phyloP scores from a whole-genome alignment of 2,797 vertebrate genomes.

The Rhinophrynus dorsalis region DNA sequence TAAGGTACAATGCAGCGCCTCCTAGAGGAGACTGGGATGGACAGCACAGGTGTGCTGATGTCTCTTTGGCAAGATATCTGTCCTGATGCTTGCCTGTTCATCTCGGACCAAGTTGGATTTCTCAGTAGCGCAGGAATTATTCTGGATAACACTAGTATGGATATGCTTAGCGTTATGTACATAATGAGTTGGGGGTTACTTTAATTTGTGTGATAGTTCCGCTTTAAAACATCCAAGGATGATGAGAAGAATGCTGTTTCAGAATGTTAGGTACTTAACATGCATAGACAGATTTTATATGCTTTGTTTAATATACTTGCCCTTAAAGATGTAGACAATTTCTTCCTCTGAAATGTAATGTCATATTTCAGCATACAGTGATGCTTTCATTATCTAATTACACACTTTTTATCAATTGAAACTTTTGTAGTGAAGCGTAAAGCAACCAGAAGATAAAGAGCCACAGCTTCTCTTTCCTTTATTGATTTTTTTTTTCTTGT shows the following conservation, averaged over 20 bases:
- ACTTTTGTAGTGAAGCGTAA: constrained; percentile 31
- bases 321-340: neutral
- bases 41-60: too few species aligned
- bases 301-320: neutral
- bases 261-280: neutral
- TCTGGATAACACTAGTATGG: too few species aligned
- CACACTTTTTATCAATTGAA: constrained; percentile 25
- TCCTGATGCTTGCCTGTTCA: too few species aligned
- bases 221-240: neutral
- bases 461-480: constrained; percentile 16
- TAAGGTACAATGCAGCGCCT: too few species aligned
- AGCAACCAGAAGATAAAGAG: constrained; percentile 28
- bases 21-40: too few species aligned
- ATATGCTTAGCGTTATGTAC: too few species aligned
- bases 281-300: neutral
- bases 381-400: constrained; percentile 27
- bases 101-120: too few species aligned
- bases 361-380: constrained; percentile 15
- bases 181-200: too few species aligned
- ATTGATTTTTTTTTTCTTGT: constrained; percentile 46
- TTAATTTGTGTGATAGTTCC: too few species aligned
- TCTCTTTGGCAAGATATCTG: too few species aligned
- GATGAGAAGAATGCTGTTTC: neutral
- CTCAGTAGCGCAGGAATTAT: too few species aligned
- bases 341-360: neutral